Conservation (phyloP, 2,888 invertebrate genomes). For the Clostera curtula region DNA sequence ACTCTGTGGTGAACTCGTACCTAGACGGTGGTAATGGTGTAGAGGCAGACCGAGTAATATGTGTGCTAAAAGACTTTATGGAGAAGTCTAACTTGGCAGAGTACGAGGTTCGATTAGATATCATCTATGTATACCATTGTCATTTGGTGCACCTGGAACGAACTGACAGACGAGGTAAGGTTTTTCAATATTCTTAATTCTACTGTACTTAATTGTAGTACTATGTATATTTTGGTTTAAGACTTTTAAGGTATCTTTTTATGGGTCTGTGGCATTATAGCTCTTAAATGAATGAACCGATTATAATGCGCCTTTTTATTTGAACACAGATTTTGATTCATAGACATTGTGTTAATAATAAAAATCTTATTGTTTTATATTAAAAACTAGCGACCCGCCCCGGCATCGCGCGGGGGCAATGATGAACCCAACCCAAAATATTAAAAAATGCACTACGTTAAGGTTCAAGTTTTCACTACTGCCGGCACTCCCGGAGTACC, state of each 20-base stretch:
- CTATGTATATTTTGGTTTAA: neutral
- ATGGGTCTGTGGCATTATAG: neutral
- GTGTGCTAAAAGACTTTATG: constrained; percentile 86
- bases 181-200: too few species aligned
- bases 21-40: constrained; percentile 35
- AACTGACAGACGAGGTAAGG: constrained; percentile 53
- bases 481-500: too few species aligned
- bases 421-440: too few species aligned
- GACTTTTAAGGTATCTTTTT: neutral
- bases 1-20: constrained; percentile 80
- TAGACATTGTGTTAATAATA: too few species aligned
- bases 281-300: too few species aligned
- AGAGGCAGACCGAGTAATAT: constrained; percentile 41
- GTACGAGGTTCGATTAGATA: constrained; percentile 83
- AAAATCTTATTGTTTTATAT: too few species aligned
- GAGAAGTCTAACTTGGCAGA: constrained; percentile 89
- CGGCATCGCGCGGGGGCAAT: too few species aligned
- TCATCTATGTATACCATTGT: constrained; percentile 87
- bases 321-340: too few species aligned
- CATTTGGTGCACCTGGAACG: constrained; percentile 79
- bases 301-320: too few species aligned
- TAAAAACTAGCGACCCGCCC: too few species aligned
- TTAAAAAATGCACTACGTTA: too few species aligned
- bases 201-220: neutral
- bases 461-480: too few species aligned